These are phyloP conservation scores for Synergus japonicus DNA, from an alignment of 2,888 invertebrate species.

Conservation along the genomic window DNA sequence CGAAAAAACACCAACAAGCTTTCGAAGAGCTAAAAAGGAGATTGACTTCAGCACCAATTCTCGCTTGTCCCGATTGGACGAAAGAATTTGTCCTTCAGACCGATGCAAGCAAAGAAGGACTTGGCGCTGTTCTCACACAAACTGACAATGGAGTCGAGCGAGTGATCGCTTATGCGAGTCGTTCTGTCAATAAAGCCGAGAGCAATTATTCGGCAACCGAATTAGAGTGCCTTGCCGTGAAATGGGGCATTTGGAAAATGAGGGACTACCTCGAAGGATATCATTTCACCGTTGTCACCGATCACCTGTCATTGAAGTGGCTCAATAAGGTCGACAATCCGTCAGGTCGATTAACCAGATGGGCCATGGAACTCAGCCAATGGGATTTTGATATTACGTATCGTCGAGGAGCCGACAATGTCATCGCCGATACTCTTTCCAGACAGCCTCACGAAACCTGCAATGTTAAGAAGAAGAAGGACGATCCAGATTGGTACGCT, in stretches of 20 bases:
- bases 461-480: too few species aligned
- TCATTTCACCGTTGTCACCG: not conserved
- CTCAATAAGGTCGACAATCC: conserved; percentile 53
- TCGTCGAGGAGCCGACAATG: too few species aligned
- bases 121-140: conserved; percentile 44
- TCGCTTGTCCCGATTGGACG: conserved; percentile 43
- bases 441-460: too few species aligned
- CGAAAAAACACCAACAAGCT: not conserved
- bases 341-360: conserved; percentile 52
- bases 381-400: not conserved
- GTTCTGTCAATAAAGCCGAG: not conserved
- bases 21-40: not conserved
- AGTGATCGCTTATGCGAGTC: too few species aligned
- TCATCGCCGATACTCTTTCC: too few species aligned
- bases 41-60: not conserved
- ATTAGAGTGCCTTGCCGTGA: conserved; percentile 54
- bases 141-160: too few species aligned
- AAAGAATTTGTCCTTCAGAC: conserved; percentile 44
- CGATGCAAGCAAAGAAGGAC: conserved; percentile 44
- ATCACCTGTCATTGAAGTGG: conserved; percentile 51
- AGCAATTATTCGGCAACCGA: conserved; percentile 52
- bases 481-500: too few species aligned
- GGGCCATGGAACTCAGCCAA: conserved; percentile 40
- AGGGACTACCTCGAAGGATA: conserved; percentile 55
- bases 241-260: conserved; percentile 53